phyloP scores from a whole-genome alignment of 2,113 vertebrate species.

The Pseudolaguvia tuberculata region DNA sequence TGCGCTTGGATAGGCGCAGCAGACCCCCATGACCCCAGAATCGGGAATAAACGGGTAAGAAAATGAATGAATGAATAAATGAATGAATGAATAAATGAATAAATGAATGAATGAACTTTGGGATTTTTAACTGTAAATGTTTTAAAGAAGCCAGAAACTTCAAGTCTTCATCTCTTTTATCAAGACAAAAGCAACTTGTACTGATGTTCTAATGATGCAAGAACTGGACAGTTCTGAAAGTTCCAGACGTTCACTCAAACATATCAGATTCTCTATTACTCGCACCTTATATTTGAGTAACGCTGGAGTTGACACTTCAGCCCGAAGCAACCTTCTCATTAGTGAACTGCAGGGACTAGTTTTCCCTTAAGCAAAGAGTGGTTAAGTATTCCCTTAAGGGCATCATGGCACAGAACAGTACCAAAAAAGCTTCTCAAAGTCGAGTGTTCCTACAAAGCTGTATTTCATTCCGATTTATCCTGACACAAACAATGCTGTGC shows the following conservation, averaged over 20 bases:
- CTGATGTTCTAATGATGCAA: neutral
- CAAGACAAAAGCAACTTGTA: neutral
- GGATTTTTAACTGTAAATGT: neutral
- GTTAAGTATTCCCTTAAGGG: constrained; percentile 2
- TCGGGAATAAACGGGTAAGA: too few species aligned
- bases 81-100: too few species aligned
- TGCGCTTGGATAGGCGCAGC: too few species aligned
- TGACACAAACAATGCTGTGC: neutral
- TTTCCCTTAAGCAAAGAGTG: neutral
- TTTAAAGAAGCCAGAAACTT: neutral
- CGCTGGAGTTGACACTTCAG: neutral
- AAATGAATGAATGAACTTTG: too few species aligned
- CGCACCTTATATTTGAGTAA: neutral
- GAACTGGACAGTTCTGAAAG: neutral
- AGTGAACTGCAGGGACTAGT: neutral
- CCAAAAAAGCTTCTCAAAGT: neutral
- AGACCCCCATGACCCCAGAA: too few species aligned
- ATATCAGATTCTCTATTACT: neutral
- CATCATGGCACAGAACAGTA: neutral
- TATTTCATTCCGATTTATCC: neutral
- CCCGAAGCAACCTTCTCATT: constrained; percentile 12
- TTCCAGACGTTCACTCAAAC: neutral
- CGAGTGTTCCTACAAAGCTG: neutral
- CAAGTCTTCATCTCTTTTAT: neutral
- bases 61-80: too few species aligned